Conservation (phyloP, 2,113 vertebrate genomes). For the Gambusia affinis region DNA sequence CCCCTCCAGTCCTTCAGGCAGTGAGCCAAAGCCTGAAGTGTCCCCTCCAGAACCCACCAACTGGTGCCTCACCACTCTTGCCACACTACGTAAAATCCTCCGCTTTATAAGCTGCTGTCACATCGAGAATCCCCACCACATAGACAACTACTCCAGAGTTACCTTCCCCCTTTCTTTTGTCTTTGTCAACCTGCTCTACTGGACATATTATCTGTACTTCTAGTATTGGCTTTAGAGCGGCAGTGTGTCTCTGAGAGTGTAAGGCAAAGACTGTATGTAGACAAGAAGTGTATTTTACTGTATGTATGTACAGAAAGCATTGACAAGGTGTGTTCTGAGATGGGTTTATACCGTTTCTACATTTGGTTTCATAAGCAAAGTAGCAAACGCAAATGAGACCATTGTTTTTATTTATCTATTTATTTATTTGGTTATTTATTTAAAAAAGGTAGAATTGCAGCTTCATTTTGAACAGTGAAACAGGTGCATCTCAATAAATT, state of each 20-base stretch:
- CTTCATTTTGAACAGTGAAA: slow-evolving; percentile 11
- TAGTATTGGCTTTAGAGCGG: slow-evolving; percentile 59
- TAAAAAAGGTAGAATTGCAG: slow-evolving; percentile 11
- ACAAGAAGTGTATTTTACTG: slow-evolving; percentile 45
- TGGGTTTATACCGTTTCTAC: slow-evolving; percentile 39
- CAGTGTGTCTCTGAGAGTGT: slow-evolving; percentile 29
- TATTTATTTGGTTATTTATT: neutral
- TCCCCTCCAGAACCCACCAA: slow-evolving; percentile 62
- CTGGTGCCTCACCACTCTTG: slow-evolving; percentile 70
- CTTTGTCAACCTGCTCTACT: slow-evolving; percentile 90
- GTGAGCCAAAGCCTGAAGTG: slow-evolving; percentile 69
- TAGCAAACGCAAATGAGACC: slow-evolving; percentile 19
- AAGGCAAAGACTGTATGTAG: slow-evolving; percentile 35
- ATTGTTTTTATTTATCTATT: slow-evolving; percentile 1
- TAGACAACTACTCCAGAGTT: slow-evolving; percentile 91
- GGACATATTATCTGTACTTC: slow-evolving; percentile 93
- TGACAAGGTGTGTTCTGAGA: slow-evolving; percentile 39
- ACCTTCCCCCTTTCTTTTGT: slow-evolving; percentile 89
- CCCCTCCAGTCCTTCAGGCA: slow-evolving; percentile 69
- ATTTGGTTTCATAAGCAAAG: slow-evolving; percentile 38
- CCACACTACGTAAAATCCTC: slow-evolving; percentile 78
- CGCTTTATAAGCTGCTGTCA: slow-evolving; percentile 82
- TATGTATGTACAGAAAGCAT: slow-evolving; percentile 55
- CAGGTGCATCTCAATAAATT: neutral
- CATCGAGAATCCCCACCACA: slow-evolving; percentile 90